Base-by-base conservation (phyloP, 2,888 invertebrate genomes). In the Gnatocerus cornutus region DNA sequence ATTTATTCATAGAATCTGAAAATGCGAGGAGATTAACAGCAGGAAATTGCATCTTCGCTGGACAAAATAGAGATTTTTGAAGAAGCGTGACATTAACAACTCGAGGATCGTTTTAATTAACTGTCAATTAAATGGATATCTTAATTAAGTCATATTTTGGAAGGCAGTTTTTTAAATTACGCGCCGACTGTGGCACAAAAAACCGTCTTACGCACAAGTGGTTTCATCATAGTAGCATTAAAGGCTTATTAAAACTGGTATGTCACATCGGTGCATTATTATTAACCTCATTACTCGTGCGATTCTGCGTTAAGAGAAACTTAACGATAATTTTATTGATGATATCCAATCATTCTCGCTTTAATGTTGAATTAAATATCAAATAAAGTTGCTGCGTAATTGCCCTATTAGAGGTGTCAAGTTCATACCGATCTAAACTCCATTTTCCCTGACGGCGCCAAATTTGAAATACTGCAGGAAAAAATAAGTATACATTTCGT, bases 41-140 rank as follows among this genome's bases (percentile, higher is more conserved):
- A 59, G 59, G 59, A 46, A 59, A 59, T 59, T 59, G 59, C 46
- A 46, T 59, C 56, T 59, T 59, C 45, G n/a, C 16, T 9, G 27
- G n/a, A 14, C 33, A 37, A 53, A 4, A 56, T 21, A 27, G 43
- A 56, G 43, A 56, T 56, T 16, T 43, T 41, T 56, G 41, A 55
- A n/a, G n/a, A n/a, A n/a, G n/a, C n/a, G n/a, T n/a, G n/a, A n/a
- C n/a, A n/a, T n/a, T n/a, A n/a, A n/a, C n/a, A n/a, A 21, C 21
- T 1, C 33, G 7, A 33, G n/a, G 9, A 33, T 7, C 33, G 4
- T 33, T 33, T 33, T 33, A 33, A 33, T 33, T 33, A 33, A 33
- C 9, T 33, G 33, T 33, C 33, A 33, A 33, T 33, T 33, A 33
- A 33, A n/a, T 33, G 2, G 33, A 33, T n/a, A 33, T 9, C 33